Conservation (phyloP, 2,797 vertebrate genomes). For the Craterocephalus amniculus region DNA sequence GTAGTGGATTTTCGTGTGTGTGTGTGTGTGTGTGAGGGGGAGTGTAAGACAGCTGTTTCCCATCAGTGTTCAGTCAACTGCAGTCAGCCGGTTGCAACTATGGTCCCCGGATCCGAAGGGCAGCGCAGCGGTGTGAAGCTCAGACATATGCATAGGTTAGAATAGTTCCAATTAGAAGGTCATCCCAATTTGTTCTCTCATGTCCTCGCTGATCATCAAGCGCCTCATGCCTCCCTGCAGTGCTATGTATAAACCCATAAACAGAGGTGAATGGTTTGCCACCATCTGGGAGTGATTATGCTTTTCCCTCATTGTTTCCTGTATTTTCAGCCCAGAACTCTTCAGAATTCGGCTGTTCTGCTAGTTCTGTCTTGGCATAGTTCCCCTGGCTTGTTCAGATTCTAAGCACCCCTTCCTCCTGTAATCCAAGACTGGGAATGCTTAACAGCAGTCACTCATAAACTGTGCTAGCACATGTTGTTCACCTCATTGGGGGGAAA, state of each 20-base stretch:
- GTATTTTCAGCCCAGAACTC: constrained; percentile 70
- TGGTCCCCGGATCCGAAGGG: constrained; percentile 55
- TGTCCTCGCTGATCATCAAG: constrained; percentile 60
- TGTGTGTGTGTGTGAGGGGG: constrained; percentile 4
- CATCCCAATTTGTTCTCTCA: constrained; percentile 79
- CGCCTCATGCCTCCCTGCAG: constrained; percentile 26
- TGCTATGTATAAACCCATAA: constrained; percentile 52
- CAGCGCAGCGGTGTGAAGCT: constrained; percentile 45
- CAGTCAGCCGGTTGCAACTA: constrained; percentile 61
- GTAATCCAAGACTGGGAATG: constrained; percentile 74
- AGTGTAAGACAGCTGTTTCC: constrained; percentile 80
- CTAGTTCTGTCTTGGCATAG: constrained; percentile 62
- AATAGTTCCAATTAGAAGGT: constrained; percentile 79
- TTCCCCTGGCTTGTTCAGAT: constrained; percentile 68
- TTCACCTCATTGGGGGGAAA: constrained; percentile 60
- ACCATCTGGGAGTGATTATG: constrained; percentile 83
- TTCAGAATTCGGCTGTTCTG: constrained; percentile 46
- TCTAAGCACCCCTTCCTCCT: constrained; percentile 42
- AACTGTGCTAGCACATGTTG: constrained; percentile 66
- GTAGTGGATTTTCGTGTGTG: constrained; percentile 1
- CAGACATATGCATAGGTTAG: constrained; percentile 55
- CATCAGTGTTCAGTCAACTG: constrained; percentile 76
- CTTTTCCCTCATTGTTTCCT: constrained; percentile 80
- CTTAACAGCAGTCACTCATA: constrained; percentile 73
- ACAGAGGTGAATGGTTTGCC: constrained; percentile 67